Evolutionary conservation across 1,140 invertebrate species (phyloP), one percentile per base, ranked within the genome.

Genomic region (Ladona fulva): DNA sequence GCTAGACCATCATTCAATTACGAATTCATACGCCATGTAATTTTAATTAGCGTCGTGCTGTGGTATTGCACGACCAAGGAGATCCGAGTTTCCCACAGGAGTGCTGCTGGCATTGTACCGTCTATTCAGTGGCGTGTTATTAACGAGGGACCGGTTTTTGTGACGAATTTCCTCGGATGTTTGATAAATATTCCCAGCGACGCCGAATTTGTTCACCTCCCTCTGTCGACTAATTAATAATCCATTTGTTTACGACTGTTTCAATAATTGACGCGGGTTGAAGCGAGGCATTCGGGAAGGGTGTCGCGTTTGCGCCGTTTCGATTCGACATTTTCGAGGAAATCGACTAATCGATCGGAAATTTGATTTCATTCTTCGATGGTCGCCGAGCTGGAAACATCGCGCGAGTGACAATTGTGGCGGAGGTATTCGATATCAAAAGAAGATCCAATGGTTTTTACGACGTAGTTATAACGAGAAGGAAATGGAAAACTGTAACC

Each of bases 21-120:
- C 52, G 52, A 66, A 66, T 66, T 66, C 52, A 66, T 66, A 22
- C 52, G 52, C 52, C 52, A 66, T 66, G 52, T 66, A 66, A 66
- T 66, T 66, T 66, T 66, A 66, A 66, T 66, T 66, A 66, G n/a
- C 52, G 52, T 22, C 52, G 52, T 66, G 52, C 52, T 66, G 3
- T 19, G n/a, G n/a, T n/a, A n/a, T n/a, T n/a, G n/a, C n/a, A n/a
- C n/a, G 52, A 66, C 3, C 16, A 19, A 66, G 52, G 52, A 66
- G n/a, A 22, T 5, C 3, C n/a, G 3, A 22, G 16, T 66, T 66
- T 66, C 1, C 52, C 52, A 66, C 52, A 12, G 52, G 14, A 16
- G 52, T 12, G 52, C n/a, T 66, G 16, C 52, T 22, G 52, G 52
- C 52, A 12, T 12, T 66, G 52, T 66, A 66, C 14, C n/a, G n/a